phyloP scores from a whole-genome alignment of 2,797 vertebrate species.

The Discoglossus pictus region DNA sequence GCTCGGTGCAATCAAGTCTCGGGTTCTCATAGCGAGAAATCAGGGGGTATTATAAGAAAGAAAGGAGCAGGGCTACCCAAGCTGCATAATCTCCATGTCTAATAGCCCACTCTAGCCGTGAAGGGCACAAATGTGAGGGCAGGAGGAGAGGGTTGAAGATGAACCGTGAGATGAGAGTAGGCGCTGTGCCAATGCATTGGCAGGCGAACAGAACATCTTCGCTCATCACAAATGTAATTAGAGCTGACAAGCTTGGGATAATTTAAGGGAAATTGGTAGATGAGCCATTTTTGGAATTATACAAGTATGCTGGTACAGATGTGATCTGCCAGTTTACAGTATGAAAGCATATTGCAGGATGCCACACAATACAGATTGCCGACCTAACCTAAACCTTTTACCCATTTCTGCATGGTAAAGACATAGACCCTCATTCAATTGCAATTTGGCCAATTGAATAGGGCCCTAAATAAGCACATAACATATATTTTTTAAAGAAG shows the following conservation, averaged over 20 bases:
- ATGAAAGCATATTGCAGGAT: constrained; percentile 10
- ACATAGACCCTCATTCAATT: too few species aligned
- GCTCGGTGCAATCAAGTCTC: constrained; percentile 45
- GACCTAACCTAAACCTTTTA: too few species aligned
- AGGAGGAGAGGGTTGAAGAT: constrained; percentile 49
- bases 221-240: constrained; percentile 53
- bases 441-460: too few species aligned
- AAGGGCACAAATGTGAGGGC: constrained; percentile 47
- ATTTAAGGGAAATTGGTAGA: constrained; percentile 51
- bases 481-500: too few species aligned
- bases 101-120: constrained; percentile 49
- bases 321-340: constrained; percentile 33
- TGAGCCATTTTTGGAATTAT: constrained; percentile 47
- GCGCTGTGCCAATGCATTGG: constrained; percentile 46
- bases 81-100: constrained; percentile 50
- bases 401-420: too few species aligned
- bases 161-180: constrained; percentile 42
- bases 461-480: too few species aligned
- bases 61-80: constrained; percentile 37
- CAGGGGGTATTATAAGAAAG: constrained; percentile 48
- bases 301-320: constrained; percentile 40
- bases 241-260: constrained; percentile 48
- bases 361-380: too few species aligned
- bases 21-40: constrained; percentile 38
- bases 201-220: constrained; percentile 43